A percentile compares a stretch with the other conserved stretches of the same genome.
These are phyloP conservation scores for Sesamia inferens DNA, from an alignment of 2,888 invertebrate species.

Conservation along the genomic window DNA sequence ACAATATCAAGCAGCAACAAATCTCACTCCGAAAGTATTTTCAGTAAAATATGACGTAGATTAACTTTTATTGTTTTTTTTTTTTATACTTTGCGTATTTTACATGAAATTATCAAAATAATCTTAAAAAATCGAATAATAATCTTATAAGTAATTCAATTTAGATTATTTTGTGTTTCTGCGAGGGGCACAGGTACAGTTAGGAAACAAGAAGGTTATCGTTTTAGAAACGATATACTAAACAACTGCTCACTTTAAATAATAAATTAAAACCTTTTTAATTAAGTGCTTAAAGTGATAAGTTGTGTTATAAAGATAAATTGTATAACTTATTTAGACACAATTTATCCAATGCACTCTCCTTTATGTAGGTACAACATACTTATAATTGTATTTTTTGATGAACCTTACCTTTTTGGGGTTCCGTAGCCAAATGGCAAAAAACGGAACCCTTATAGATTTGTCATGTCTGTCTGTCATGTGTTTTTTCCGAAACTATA, in stretches of 20 bases:
- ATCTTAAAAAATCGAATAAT: no score
- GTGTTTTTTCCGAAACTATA: no score
- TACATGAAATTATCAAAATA: background rate
- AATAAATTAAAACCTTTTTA: no score
- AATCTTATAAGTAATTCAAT: background rate
- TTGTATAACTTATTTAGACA: background rate
- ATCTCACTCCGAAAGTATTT: background rate
- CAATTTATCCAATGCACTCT: background rate
- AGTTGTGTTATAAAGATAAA: background rate
- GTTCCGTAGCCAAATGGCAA: no score
- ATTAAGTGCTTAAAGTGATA: background rate
- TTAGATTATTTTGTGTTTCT: background rate
- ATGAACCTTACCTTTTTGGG: background rate
- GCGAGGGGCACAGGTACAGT: background rate
- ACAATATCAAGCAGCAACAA: background rate
- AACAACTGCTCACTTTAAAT: no score
- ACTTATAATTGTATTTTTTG: background rate
- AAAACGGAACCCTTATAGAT: no score
- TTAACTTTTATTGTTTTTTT: background rate
- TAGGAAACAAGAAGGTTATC: background rate
- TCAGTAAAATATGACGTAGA: background rate
- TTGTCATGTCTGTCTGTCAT: no score
- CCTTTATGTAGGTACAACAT: background rate
- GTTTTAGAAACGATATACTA: conserved; percentile 1
- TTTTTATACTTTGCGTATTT: background rate